Evolutionary conservation across 2,888 invertebrate genomes (phyloP), one percentile per base, ranked within the genome.

Genomic region (Lasioglossum villosulum): DNA sequence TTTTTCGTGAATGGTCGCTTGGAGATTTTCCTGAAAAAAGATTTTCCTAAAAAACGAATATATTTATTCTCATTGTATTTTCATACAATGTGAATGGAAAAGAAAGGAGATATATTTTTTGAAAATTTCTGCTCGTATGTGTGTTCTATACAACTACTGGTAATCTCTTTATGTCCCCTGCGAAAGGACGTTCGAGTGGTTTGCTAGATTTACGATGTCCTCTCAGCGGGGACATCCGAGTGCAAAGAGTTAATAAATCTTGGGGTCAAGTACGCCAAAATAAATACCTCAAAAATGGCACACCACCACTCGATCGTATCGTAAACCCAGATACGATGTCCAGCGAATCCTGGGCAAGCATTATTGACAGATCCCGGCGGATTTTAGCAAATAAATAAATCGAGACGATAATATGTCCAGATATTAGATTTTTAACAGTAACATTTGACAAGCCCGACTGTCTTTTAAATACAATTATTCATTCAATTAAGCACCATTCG

Each of bases 141-240:
- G 8, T 52, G n/a, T 56, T 12, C 56, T 56, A 4, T 56, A 56
- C 56, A n/a, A n/a, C 56, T 12, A 56, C 56, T 12, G n/a, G n/a
- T 56, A 56, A 56, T 56, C n/a, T 56, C 56, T 56, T 56, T n/a
- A n/a, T n/a, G 12, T 56, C n/a, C 56, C n/a, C n/a, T 56, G 4
- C 56, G 56, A 56, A n/a, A 12, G 56, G 56, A 56, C n/a, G 3
- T 56, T 56, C n/a, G 56, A n/a, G 56, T 56, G n/a, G 56, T 56
- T 56, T 56, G 56, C 56, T n/a, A n/a, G 56, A 56, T 56, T 56
- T 56, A 56, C 56, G 56, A 56, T n/a, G n/a, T n/a, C n/a, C 56
- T n/a, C 56, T 56, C 56, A 56, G 56, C 56, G 56, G 12, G 56
- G n/a, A 56, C 56, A 56, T 56, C 12, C 12, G 56, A 56, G 56